Conservation (phyloP, 2,113 vertebrate species). For the Rhinichthys klamathensis region DNA sequence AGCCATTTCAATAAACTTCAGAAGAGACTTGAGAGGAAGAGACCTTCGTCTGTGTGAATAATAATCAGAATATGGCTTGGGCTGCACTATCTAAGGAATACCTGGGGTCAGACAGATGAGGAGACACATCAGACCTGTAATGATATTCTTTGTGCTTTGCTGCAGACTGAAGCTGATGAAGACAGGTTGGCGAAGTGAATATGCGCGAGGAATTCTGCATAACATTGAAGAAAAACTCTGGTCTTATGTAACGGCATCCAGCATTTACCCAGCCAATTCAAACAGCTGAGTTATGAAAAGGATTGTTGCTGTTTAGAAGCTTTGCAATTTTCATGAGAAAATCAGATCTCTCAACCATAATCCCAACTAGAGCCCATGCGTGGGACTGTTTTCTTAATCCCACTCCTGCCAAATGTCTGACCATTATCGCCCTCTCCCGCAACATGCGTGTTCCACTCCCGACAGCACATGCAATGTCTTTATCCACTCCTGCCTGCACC, state of each 20-base stretch:
- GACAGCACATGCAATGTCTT: too few relatives aligned
- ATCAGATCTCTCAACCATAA: background rate
- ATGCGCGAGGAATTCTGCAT: background rate
- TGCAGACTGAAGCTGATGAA: conserved; percentile 33
- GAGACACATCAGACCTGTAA: conserved; percentile 42
- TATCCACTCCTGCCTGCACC: too few relatives aligned
- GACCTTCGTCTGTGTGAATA: conserved; percentile 31
- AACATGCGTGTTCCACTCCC: too few relatives aligned
- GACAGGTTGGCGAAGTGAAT: background rate
- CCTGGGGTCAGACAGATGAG: conserved; percentile 40
- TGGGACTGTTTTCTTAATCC: too few relatives aligned
- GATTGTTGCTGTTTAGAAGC: background rate
- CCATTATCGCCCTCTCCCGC: too few relatives aligned
- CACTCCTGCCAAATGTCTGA: too few relatives aligned
- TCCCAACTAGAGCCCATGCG: background rate
- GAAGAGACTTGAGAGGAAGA: background rate
- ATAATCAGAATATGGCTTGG: conserved; percentile 22
- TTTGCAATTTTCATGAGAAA: background rate
- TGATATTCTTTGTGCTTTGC: conserved; percentile 47
- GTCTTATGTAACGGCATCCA: background rate
- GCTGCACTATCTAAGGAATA: conserved; percentile 40
- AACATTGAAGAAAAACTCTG: background rate
- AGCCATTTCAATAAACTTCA: conserved; percentile 1
- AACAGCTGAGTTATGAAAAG: background rate
- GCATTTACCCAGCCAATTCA: background rate